Base-by-base conservation (phyloP, 2,888 invertebrate genomes). In the Hypercompe scribonia region DNA sequence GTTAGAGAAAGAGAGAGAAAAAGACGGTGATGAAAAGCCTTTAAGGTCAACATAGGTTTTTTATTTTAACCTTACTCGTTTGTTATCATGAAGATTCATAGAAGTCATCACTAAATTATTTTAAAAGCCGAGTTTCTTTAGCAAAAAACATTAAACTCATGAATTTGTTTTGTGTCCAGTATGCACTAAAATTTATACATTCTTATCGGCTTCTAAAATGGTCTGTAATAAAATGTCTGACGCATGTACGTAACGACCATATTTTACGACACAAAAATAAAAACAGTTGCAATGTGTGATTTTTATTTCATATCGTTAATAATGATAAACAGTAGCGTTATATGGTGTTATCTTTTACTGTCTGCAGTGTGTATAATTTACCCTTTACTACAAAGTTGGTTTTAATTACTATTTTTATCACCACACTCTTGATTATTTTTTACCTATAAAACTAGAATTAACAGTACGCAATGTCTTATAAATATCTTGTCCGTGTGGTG, bases 231-330 rank as follows among this genome's bases (percentile, higher is more conserved):
- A 82, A 82, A 75, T 74, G 13, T 64, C 71, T 65, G 63, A 73
- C 70, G 24, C 70, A 71, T 75, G 46, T 54, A 31, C 34, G 46
- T 65, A 72, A 68, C 63, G 65, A 28, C 65, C 68, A 68, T 69
- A 74, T 77, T 82, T 81, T 73, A 82, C 42, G 79, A 73, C 70
- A 64, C 68, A 74, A 18, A 42, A 58, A 73, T 39, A 70, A 54
- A 74, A 71, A 74, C 39, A 39, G 65, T 66, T 61, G 5, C 58
- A 33, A 70, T 69, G 70, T 74, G 77, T 74, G 71, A 79, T 82
- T 82, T 72, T 81, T 78, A 82, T 82, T 71, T 67, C 50, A 10
- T 18, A 50, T 74, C 79, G 75, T 81, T 79, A 79, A 81, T 74
- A 73, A 75, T 73, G 66, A 36, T 72, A 50, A 24, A 67, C 65